These are phyloP conservation scores for Halocaridina rubra DNA, from an alignment of 2,888 invertebrate species.

Conservation along the genomic window DNA sequence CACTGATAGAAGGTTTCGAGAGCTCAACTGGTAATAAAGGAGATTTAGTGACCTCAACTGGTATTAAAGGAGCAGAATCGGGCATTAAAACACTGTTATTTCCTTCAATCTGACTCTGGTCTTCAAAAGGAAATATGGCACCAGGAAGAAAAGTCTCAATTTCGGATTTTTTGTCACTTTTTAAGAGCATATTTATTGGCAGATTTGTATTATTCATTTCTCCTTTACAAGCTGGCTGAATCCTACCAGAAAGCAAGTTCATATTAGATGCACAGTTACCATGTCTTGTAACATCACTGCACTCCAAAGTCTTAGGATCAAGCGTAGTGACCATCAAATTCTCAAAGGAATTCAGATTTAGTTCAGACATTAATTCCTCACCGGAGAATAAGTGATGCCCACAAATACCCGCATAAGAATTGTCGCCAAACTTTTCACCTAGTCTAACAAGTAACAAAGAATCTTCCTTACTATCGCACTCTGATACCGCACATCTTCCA, in stretches of 20 bases:
- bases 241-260: neutral
- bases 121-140: neutral
- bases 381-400: constrained; percentile 4
- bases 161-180: too few relatives aligned
- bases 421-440: constrained; percentile 28
- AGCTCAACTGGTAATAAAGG: neutral
- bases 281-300: neutral
- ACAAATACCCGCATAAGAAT: constrained; percentile 37
- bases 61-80: too few relatives aligned
- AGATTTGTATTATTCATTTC: neutral
- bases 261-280: too few relatives aligned
- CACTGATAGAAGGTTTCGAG: neutral
- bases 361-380: neutral
- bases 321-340: neutral
- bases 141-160: neutral
- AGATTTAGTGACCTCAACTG: neutral
- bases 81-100: too few relatives aligned
- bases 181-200: too few relatives aligned
- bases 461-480: constrained; percentile 28
- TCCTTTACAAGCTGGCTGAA: neutral
- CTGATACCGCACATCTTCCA: constrained; percentile 28
- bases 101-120: neutral
- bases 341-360: neutral
- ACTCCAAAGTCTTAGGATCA: neutral
- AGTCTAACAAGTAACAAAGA: constrained; percentile 23